phyloP scores from a whole-genome alignment of 2,797 vertebrate species.

The Periophthalmus magnuspinnatus region DNA sequence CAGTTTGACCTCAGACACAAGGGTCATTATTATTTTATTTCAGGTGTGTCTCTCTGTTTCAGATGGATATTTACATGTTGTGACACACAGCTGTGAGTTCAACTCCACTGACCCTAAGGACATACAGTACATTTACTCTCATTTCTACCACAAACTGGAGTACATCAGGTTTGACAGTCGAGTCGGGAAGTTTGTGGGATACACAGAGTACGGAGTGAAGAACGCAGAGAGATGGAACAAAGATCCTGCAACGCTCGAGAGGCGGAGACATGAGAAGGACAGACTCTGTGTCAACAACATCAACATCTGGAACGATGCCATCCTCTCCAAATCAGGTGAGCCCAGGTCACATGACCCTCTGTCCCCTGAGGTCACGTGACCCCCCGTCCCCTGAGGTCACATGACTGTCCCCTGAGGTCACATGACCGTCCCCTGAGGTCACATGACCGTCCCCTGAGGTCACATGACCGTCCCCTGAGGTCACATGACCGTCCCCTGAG shows the following conservation, averaged over 20 bases:
- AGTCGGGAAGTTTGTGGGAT: neutral
- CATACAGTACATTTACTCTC: neutral
- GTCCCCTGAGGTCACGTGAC: neutral
- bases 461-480: neutral
- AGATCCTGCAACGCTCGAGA: neutral
- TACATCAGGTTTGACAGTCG: neutral
- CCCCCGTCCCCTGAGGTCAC: no score
- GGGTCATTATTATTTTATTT: no score
- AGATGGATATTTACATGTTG: no score
- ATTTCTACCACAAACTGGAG: neutral
- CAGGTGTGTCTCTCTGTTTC: no score
- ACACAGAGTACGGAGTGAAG: neutral
- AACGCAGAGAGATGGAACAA: neutral
- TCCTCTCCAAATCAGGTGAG: slow-evolving; percentile 3
- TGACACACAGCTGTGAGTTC: neutral
- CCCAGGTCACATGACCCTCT: neutral
- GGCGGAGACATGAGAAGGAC: neutral
- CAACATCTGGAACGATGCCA: neutral
- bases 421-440: neutral
- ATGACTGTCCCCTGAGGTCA: no score
- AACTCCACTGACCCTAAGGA: neutral
- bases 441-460: no score
- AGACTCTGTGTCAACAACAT: slow-evolving; percentile 1
- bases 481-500: no score
- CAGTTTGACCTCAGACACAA: no score